Evolutionary conservation across 2,113 vertebrate genomes (phyloP), one percentile per base, ranked within the genome.

Genomic region (Psilopsiagon aurifrons): DNA sequence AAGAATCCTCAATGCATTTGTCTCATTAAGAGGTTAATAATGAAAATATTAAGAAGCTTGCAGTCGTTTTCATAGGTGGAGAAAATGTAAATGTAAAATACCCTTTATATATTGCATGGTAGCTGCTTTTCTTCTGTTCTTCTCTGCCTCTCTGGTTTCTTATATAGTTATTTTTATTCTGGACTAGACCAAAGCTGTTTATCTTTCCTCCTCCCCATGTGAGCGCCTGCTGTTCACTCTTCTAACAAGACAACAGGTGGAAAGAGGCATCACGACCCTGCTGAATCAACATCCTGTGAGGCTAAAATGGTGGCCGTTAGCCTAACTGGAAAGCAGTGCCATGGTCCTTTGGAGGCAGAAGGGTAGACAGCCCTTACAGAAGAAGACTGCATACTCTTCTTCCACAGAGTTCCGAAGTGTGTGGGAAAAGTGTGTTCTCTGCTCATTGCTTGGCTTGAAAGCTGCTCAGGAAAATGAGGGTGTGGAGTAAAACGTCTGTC

Each of bases 221-320:
- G 67, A 89, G 31, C 41, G 43, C 75, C 78, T 91, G 67, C 75
- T 95, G 81, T 60, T 93, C 69, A 7, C 46, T 63, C 31, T 39
- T 75, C 13, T 66, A 90, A 78, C 9, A 82, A 94, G 43, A 22
- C 79, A 90, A 46, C 80, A 86, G 55, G 51, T 94, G 80, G 67
- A 78, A 91, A 83, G 87, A 89, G 35, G 49, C 7, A 0, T 87
- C 71, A 84, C 57, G 62, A 82, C 78, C 52, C 89, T 60, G 31
- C 44, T 83, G 89, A 94, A 87, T 85, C 95, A 95, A 90, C 91
- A 94, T 82, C 84, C 70, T 69, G 52, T 60, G 33, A 76, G 57
- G 57, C 28, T 55, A 49, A 44, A 62, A 49, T 10, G 35, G 46
- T 23, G 64, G 79, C 49, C 2, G 4, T 41, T 49, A 81, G 73